phyloP scores from a whole-genome alignment of 92 coral and sea anemone genomes.

The Actinostola sp. region DNA sequence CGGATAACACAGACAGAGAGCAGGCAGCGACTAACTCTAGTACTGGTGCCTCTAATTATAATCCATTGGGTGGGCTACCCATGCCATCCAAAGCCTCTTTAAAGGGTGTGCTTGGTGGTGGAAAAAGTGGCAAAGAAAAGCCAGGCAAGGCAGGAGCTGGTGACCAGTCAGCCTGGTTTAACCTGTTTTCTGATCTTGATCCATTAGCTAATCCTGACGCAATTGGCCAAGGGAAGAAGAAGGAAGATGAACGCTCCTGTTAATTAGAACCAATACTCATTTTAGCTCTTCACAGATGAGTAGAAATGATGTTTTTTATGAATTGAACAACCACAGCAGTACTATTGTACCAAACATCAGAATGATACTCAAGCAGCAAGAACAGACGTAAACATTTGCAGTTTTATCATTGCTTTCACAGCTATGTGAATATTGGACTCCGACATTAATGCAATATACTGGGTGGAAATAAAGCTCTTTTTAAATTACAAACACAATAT shows the following conservation, averaged over 20 bases:
- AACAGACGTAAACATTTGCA: neutral
- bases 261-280: neutral
- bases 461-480: too few relatives aligned
- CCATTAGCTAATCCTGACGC: conserved; percentile 99
- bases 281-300: too few relatives aligned
- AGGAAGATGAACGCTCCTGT: conserved; percentile 76
- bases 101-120: conserved; percentile 9
- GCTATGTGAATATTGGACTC: neutral
- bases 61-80: conserved; percentile 1
- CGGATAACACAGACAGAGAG: conserved; percentile 1
- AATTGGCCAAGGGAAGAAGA: conserved; percentile 80
- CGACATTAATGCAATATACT: too few relatives aligned
- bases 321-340: too few relatives aligned
- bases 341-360: too few relatives aligned
- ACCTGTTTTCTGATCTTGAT: conserved; percentile 94
- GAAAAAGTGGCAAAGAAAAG: conserved; percentile 45
- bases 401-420: neutral
- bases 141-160: conserved; percentile 43
- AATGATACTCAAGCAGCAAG: too few relatives aligned
- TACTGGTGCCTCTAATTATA: neutral
- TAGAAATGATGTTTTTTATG: too few relatives aligned
- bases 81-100: conserved; percentile 14
- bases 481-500: too few relatives aligned
- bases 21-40: conserved; percentile 2
- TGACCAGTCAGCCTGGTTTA: conserved; percentile 96